A percentile compares a stretch with the other conserved stretches of the same genome.
These are phyloP conservation scores for Harpegnathos saltator DNA, from an alignment of 1,140 invertebrate genomes.

Conservation along the genomic window DNA sequence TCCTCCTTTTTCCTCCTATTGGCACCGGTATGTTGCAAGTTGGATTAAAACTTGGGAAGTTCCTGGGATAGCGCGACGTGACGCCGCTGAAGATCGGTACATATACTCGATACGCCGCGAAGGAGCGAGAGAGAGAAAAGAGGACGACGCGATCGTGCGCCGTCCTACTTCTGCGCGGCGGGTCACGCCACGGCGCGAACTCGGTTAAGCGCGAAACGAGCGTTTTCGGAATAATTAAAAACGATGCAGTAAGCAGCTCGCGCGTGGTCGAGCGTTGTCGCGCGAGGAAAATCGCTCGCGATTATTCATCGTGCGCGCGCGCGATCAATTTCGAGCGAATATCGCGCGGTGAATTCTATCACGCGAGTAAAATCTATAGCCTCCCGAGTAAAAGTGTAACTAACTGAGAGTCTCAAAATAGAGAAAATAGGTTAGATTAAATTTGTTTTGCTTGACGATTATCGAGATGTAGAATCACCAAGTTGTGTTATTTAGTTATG, in stretches of 20 bases:
- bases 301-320: background rate
- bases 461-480: too few relatives aligned
- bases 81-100: conserved; percentile 39
- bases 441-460: too few relatives aligned
- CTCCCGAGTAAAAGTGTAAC: too few relatives aligned
- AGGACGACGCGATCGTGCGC: background rate
- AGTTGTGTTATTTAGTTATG: too few relatives aligned
- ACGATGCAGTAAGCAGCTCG: background rate
- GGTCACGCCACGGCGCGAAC: background rate
- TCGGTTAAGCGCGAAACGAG: conserved; percentile 17
- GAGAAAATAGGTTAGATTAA: too few relatives aligned
- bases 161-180: background rate
- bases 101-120: conserved; percentile 33
- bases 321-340: background rate
- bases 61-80: conserved; percentile 44
- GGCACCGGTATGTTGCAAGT: conserved; percentile 52
- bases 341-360: background rate
- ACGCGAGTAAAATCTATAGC: background rate
- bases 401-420: too few relatives aligned
- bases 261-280: background rate
- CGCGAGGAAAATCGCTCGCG: background rate
- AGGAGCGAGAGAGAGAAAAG: background rate
- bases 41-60: conserved; percentile 58
- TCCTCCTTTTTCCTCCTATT: conserved; percentile 1
- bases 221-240: conserved; percentile 42